Evolutionary conservation across 2,888 invertebrate genomes (phyloP), one percentile per base, ranked within the genome.

Genomic region (Pandemis corylana): DNA sequence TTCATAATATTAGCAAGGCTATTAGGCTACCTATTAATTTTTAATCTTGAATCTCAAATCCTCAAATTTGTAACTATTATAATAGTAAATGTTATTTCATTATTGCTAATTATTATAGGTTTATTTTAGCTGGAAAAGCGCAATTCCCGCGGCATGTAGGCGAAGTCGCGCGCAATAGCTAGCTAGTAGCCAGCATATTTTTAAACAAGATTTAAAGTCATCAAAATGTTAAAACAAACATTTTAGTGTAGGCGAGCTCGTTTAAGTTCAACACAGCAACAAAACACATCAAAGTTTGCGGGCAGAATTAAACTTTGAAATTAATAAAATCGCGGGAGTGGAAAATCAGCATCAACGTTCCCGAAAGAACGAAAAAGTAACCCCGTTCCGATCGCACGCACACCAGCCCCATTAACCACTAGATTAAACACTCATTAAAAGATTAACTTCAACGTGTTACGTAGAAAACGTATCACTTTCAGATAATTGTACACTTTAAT

Each of bases 401-500:
- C 67, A 64, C 56, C 68, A 65, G n/a, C 81, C 81, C 83, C 79
- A 83, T 87, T 85, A 86, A 82, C 79, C 79, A 81, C 78, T 76
- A 83, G 81, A 87, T 87, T 85, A 87, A 87, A 88, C 84, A 83
- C 85, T 87, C 87, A 87, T 87, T 76, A 75, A 66, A 71, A 74
- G 74, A 73, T 74, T 87, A 90, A 88, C 83, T 83, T 81, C 77
- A 78, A 85, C 83, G 84, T 84, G 85, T 85, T 84, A 83, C 82
- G 81, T 81, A 78, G 78, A 81, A 82, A 87, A 85, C 82, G 85
- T 87, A 87, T 88, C 87, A 88, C 87, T 85, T 86, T 83, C 85
- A 85, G 89, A 90, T 90, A 90, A 88, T 90, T 90, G 87, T 89
- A 88, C 87, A 87, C 91, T 92, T 92, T 93, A 93, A 94, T 93